These are phyloP conservation scores for Aselliscus stoliczkanus DNA, from an alignment of 2,797 vertebrate genomes.

Conservation along the genomic window DNA sequence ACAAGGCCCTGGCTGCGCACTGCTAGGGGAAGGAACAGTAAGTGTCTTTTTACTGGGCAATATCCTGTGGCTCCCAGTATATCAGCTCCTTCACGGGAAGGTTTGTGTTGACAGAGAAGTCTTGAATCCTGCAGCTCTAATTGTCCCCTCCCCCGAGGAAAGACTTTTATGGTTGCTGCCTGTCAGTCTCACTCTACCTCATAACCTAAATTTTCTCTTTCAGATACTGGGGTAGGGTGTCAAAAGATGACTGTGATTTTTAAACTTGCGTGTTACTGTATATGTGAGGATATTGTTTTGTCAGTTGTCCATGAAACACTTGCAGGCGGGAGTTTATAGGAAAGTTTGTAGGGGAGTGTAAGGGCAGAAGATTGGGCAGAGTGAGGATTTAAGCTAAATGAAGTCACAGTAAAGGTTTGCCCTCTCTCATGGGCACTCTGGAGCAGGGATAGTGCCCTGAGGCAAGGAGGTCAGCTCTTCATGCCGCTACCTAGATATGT, in stretches of 20 bases:
- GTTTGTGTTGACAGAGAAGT: not conserved
- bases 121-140: not conserved
- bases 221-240: not conserved
- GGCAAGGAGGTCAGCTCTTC: not conserved
- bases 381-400: not conserved
- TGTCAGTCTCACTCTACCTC: not conserved
- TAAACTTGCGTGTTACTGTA: not conserved
- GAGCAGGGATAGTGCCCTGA: not conserved
- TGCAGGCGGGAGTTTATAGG: not conserved
- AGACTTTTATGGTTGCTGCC: not conserved
- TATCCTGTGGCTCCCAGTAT: not conserved
- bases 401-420: not conserved
- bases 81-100: not conserved
- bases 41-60: not conserved
- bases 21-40: not conserved
- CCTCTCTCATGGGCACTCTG: not conserved
- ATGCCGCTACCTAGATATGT: not conserved
- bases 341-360: not conserved
- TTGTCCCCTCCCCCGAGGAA: not conserved
- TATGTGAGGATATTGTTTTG: not conserved
- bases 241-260: not conserved
- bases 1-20: not conserved
- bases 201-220: not conserved
- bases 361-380: not conserved
- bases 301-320: not conserved